Conservation (phyloP, 2,888 invertebrate genomes). For the Melinopterus prodromus region DNA sequence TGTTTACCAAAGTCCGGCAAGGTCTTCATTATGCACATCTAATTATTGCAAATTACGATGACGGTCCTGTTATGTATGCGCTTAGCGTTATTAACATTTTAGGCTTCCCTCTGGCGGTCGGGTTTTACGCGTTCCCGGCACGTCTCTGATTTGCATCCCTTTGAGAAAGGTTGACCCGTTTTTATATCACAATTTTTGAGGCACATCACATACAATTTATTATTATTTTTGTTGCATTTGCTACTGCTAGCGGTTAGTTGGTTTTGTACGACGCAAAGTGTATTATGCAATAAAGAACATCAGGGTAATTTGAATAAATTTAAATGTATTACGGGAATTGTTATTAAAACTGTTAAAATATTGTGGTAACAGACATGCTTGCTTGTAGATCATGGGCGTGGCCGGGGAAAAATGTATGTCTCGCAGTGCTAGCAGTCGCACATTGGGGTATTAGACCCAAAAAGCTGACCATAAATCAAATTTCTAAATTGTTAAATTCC, state of each 20-base stretch:
- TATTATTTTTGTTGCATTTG: not conserved
- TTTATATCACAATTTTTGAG: slow-evolving; percentile 7
- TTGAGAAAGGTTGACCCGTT: not conserved
- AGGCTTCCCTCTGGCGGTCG: slow-evolving; percentile 17
- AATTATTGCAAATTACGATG: slow-evolving; percentile 43
- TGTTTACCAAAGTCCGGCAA: slow-evolving; percentile 47
- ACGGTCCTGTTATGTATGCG: slow-evolving; percentile 36
- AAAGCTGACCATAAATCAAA: no score
- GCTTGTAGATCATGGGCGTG: no score
- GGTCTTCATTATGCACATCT: slow-evolving; percentile 48
- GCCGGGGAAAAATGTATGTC: no score
- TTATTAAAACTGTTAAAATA: not conserved
- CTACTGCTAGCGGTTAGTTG: not conserved
- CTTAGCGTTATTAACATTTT: slow-evolving; percentile 35
- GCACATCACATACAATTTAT: not conserved
- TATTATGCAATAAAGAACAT: not conserved
- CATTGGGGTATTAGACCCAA: no score
- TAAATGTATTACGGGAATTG: not conserved
- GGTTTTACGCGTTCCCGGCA: slow-evolving; percentile 19
- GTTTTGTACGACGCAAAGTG: not conserved
- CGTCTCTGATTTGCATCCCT: slow-evolving; percentile 17
- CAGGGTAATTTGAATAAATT: not conserved
- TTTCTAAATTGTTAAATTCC: no score
- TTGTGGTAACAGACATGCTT: not conserved
- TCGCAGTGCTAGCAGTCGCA: no score